Percentiles rank a stretch among this genome's conserved stretches.
Evolutionary conservation across 2,888 invertebrate genomes (phyloP).

Genomic region (Chesias legatella): DNA sequence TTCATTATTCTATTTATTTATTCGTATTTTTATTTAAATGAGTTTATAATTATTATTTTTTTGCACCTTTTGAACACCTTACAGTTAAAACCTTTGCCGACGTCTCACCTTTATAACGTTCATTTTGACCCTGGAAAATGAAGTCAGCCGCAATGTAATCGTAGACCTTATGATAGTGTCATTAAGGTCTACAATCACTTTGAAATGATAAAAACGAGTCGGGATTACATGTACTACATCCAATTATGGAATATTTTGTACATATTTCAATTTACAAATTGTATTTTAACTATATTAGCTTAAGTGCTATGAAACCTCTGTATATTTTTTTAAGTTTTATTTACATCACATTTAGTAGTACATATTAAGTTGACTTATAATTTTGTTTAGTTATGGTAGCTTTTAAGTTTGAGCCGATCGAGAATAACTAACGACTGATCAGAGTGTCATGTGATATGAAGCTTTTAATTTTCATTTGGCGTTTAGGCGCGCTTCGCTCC

Average conservation of each 20-base stretch:
- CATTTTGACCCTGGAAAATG: too few species aligned
- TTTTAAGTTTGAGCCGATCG: conserved; percentile 8
- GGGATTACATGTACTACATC: conserved; percentile 18
- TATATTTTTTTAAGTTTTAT: conserved; percentile 24
- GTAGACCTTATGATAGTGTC: conserved; percentile 12
- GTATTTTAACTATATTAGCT: conserved; percentile 36
- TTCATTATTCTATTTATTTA: conserved; percentile 2
- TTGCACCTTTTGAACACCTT: too few species aligned
- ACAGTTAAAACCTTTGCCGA: too few species aligned
- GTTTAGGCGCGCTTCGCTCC: conserved; percentile 8
- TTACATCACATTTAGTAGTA: conserved; percentile 27
- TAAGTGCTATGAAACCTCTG: conserved; percentile 42
- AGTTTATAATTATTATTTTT: too few species aligned
- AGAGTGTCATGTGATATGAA: conserved; percentile 6
- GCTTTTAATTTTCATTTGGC: conserved; percentile 15
- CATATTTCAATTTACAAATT: conserved; percentile 12
- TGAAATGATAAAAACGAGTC: conserved; percentile 9
- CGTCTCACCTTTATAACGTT: too few species aligned
- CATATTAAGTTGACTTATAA: conserved; percentile 12
- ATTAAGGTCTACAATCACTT: conserved; percentile 22
- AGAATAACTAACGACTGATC: conserved; percentile 8
- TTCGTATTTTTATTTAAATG: too few species aligned
- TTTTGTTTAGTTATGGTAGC: conserved; percentile 10
- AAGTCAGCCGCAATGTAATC: conserved; percentile 18
- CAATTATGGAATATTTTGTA: too few species aligned